Base-by-base conservation (phyloP, 2,797 vertebrate species). In the Champsocephalus esox region DNA sequence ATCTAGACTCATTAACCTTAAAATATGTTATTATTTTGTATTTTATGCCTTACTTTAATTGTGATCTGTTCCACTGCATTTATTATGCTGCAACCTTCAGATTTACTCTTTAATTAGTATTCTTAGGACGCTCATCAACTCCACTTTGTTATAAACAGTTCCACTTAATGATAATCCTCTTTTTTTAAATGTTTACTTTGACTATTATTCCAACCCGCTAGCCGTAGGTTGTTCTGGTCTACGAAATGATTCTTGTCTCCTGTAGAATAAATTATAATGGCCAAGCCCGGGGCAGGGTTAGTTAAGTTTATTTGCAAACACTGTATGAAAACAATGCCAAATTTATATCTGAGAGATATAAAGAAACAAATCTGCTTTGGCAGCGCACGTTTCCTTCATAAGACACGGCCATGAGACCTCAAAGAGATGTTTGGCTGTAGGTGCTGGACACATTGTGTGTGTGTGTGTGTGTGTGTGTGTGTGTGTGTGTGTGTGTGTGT, bases 361-460 rank as follows among this genome's bases (percentile, higher is more conserved):
- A 89, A 81, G 84, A 78, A 89, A 81, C 79, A 88, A 87, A 89
- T 89, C 48, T 82, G 77, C 71, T 73, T 85, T 91, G 88, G 86
- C 87, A 83, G 73, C 70, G 64, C 65, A 66, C 77, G 83, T 83
- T 81, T 66, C 57, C 79, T 87, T 88, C 81, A 63, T 79, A 77
- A 88, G 85, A 83, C 80, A 46, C 75, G 64, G 51, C 68, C 74
- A 68, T 63, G 79, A 85, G 70, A 82, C 83, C 82, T 82, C 81
- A 70, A 71, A 83, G 83, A 80, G 52, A 80, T n/a, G 48, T 68
- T 83, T 87, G 89, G 85, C 80, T 83, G 52, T 75, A 55, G 78
- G 60, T 83, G 62, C 79, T 79, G 82, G 79, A 79, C 80, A 50
- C 19, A 19, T 19, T 19, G 19, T 19, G 19, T 19, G 52, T 62